These are phyloP conservation scores for Chromobotia macracanthus DNA, from an alignment of 2,797 vertebrate species.

Conservation along the genomic window DNA sequence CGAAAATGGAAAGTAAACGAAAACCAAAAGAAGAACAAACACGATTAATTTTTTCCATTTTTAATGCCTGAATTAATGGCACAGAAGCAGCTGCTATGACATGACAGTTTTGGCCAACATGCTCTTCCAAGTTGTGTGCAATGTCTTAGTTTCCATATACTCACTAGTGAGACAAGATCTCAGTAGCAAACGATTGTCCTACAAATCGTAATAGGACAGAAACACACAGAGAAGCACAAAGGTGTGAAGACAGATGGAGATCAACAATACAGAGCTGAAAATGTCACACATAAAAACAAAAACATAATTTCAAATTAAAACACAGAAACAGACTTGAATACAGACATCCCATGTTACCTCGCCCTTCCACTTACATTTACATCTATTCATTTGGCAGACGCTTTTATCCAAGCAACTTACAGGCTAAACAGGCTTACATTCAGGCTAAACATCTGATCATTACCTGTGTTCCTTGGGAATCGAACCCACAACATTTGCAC, in stretches of 20 bases:
- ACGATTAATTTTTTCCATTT: background rate
- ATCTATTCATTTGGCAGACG: no score
- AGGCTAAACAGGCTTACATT: no score
- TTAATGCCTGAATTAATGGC: slow-evolving; percentile 30
- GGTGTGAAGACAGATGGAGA: slow-evolving; percentile 75
- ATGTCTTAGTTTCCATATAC: slow-evolving; percentile 77
- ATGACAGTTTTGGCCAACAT: slow-evolving; percentile 66
- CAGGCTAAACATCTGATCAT: no score
- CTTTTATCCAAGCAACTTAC: no score
- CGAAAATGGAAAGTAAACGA: background rate
- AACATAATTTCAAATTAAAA: slow-evolving; percentile 16
- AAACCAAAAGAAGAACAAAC: slow-evolving; percentile 27
- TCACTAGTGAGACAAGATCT: slow-evolving; percentile 90
- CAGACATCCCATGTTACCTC: slow-evolving; percentile 52
- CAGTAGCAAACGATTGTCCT: slow-evolving; percentile 85
- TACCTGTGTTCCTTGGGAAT: no score
- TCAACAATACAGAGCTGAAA: slow-evolving; percentile 60
- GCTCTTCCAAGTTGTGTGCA: slow-evolving; percentile 63
- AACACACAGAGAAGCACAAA: slow-evolving; percentile 69
- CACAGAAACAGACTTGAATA: slow-evolving; percentile 41
- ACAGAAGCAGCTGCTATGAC: slow-evolving; percentile 38
- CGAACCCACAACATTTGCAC: no score
- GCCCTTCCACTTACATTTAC: background rate
- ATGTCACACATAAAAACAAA: slow-evolving; percentile 57
- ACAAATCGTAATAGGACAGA: slow-evolving; percentile 77